These are phyloP conservation scores for Aphelocoma californica DNA, from an alignment of 2,797 vertebrate species.

Conservation along the genomic window DNA sequence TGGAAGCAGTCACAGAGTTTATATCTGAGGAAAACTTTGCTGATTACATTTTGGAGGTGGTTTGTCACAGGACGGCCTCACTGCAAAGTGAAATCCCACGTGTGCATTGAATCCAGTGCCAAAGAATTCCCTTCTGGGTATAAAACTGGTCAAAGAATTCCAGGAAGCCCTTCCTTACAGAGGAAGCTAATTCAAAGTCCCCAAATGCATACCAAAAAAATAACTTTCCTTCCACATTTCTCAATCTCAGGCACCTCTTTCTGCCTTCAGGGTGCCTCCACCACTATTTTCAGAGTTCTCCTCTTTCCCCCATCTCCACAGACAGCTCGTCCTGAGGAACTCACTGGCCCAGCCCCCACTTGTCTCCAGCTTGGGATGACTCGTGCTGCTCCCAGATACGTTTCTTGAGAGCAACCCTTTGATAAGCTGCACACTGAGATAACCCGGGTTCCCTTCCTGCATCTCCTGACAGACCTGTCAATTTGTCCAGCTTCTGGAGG, in stretches of 20 bases:
- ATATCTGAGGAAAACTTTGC: constrained; percentile 25
- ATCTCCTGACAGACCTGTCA: not conserved
- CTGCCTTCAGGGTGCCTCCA: not conserved
- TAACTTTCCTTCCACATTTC: constrained; percentile 25
- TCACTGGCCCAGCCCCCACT: not conserved
- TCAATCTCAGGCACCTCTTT: constrained; percentile 15
- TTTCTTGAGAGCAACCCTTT: not conserved
- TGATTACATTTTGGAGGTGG: constrained; percentile 11
- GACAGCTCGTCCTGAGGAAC: not conserved
- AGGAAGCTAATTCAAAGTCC: constrained; percentile 13
- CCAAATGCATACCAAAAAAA: constrained; percentile 1
- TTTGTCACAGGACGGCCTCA: not conserved
- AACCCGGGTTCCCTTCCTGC: not conserved
- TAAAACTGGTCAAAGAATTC: not conserved
- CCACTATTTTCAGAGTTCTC: constrained; percentile 33
- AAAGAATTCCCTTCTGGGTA: constrained; percentile 31
- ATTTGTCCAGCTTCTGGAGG: constrained; percentile 6
- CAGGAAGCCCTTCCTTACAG: constrained; percentile 36
- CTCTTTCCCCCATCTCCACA: constrained; percentile 11
- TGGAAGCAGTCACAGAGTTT: constrained; percentile 31
- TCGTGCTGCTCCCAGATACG: not conserved
- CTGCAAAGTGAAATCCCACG: constrained; percentile 3
- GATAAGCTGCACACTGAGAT: constrained; percentile 44
- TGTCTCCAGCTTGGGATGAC: constrained; percentile 18
- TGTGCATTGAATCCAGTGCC: not conserved